Evolutionary conservation across 64 coral and sea anemone species (phyloP).

Genomic region (Montipora cactus): DNA sequence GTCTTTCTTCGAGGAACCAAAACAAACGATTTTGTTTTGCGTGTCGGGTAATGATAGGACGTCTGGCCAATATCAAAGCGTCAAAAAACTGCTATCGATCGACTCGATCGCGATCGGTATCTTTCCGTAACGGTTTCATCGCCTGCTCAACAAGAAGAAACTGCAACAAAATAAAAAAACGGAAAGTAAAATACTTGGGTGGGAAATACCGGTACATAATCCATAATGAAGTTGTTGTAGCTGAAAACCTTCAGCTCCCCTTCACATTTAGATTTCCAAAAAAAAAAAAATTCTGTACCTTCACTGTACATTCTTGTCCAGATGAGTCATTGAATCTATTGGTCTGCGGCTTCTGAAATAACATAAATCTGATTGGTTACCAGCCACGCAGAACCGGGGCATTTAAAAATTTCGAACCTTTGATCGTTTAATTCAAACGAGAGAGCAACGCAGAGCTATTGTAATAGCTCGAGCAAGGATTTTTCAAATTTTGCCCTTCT

Average conservation of each 20-base stretch:
- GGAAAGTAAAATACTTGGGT: too few relatives aligned
- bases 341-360: background rate
- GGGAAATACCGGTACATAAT: too few relatives aligned
- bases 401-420: constrained; percentile 89
- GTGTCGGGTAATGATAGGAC: background rate
- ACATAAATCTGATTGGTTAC: constrained; percentile 73
- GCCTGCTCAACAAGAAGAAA: background rate
- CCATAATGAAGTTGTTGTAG: too few relatives aligned
- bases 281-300: background rate
- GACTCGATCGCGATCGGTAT: background rate
- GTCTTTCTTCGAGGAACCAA: background rate
- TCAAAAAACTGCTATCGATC: too few relatives aligned
- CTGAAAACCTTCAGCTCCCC: background rate
- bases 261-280: background rate
- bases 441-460: background rate
- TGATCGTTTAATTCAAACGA: constrained; percentile 74
- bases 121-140: constrained; percentile 5
- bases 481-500: too few relatives aligned
- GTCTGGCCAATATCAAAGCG: background rate
- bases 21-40: background rate
- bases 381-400: constrained; percentile 31
- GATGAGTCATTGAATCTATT: background rate
- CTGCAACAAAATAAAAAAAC: too few relatives aligned
- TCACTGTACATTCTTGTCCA: background rate
- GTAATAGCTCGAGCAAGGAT: too few relatives aligned